phyloP scores from a whole-genome alignment of 2,888 invertebrate genomes.

The Megastigmus dorsalis region DNA sequence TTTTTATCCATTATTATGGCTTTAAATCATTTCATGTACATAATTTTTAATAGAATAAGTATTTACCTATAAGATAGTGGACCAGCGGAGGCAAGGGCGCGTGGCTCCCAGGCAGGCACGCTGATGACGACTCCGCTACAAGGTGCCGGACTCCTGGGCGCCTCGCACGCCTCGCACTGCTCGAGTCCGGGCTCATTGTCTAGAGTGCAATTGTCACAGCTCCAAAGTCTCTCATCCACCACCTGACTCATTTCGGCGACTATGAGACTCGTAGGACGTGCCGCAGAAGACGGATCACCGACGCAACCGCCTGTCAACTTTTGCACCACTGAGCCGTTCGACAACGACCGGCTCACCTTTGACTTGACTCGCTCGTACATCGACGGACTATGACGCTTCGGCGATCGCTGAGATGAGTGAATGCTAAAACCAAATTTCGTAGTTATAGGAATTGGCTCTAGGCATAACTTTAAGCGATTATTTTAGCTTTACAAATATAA shows the following conservation, averaged over 20 bases:
- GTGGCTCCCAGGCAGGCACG: conserved; percentile 75
- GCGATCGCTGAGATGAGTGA: conserved; percentile 72
- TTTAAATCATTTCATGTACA: no score
- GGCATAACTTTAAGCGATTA: no score
- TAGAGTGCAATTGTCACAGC: conserved; percentile 85
- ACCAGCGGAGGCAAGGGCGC: conserved; percentile 70
- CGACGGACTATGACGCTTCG: conserved; percentile 75
- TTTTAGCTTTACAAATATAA: neutral
- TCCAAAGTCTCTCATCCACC: conserved; percentile 76
- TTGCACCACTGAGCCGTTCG: conserved; percentile 79
- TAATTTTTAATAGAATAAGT: no score
- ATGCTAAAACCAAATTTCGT: conserved; percentile 20
- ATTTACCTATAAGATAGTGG: conserved; percentile 66
- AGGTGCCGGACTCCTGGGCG: conserved; percentile 78
- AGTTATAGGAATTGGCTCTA: no score
- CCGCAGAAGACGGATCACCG: conserved; percentile 58
- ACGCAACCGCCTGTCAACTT: conserved; percentile 14
- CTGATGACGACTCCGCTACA: conserved; percentile 75
- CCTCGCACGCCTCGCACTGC: conserved; percentile 85
- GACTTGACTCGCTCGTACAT: conserved; percentile 75
- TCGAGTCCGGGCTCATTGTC: conserved; percentile 81
- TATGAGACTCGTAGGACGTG: conserved; percentile 78
- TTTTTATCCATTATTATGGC: no score
- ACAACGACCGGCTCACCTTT: conserved; percentile 79
- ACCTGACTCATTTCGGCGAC: conserved; percentile 75